phyloP scores from a whole-genome alignment of 2,113 vertebrate genomes.

The Clarias batrachus region DNA sequence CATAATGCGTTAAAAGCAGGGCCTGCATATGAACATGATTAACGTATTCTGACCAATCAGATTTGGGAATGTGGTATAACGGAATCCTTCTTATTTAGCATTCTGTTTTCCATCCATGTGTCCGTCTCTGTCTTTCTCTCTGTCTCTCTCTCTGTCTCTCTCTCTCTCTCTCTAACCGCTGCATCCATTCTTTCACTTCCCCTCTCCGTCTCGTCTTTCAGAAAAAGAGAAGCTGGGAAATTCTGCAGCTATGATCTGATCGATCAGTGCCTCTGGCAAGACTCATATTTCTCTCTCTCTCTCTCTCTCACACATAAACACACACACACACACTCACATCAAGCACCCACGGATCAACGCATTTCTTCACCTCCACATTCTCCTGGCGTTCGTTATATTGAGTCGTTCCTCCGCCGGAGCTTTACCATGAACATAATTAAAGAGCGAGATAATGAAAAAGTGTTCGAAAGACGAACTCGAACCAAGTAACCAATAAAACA shows the following conservation, averaged over 20 bases:
- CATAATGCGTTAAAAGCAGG: not conserved
- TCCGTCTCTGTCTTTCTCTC: slow-evolving; percentile 8
- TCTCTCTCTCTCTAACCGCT: not conserved
- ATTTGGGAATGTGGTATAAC: not conserved
- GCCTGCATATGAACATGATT: not conserved
- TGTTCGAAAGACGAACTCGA: not conserved
- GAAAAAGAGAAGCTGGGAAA: slow-evolving; percentile 69
- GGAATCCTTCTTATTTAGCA: not conserved
- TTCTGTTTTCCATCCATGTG: slow-evolving; percentile 36
- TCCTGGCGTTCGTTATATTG: not conserved
- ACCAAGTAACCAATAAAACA: not conserved
- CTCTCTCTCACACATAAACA: slow-evolving; percentile 40
- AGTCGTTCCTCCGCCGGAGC: slow-evolving; percentile 34
- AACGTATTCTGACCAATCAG: not conserved
- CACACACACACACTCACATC: slow-evolving; percentile 16
- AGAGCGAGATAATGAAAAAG: slow-evolving; percentile 54
- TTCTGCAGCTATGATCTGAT: slow-evolving; percentile 69
- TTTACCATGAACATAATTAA: slow-evolving; percentile 63
- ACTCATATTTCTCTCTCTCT: slow-evolving; percentile 60
- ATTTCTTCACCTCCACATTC: not conserved
- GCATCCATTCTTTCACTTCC: slow-evolving; percentile 52
- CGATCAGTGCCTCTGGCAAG: slow-evolving; percentile 68
- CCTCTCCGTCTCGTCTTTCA: slow-evolving; percentile 45
- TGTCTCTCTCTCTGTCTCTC: too few relatives aligned
- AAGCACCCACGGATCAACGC: not conserved